Evolutionary conservation across 2,888 invertebrate species (phyloP).

Genomic region (Syrista parreyssii): DNA sequence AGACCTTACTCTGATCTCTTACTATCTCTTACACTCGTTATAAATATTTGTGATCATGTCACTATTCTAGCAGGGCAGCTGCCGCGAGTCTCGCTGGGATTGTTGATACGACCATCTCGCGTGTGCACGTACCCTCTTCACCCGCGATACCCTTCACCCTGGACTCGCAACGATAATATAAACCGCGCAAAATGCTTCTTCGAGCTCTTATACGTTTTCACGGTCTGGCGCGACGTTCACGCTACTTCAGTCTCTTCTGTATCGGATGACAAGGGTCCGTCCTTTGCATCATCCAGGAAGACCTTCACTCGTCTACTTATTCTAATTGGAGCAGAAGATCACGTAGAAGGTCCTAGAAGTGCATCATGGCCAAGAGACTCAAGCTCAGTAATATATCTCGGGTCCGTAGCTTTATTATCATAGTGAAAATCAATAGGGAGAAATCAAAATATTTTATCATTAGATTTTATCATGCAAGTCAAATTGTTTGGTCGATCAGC

Average conservation of each 20-base stretch:
- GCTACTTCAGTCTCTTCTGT: background rate
- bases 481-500: background rate
- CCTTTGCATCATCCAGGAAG: background rate
- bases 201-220: background rate
- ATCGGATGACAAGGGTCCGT: background rate
- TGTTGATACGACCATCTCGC: background rate
- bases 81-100: background rate
- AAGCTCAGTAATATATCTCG: constrained; percentile 52
- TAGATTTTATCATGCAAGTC: background rate
- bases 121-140: background rate
- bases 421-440: background rate
- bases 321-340: background rate
- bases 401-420: constrained; percentile 44
- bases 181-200: background rate
- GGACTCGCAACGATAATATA: background rate
- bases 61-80: background rate
- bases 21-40: background rate
- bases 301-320: background rate
- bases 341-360: constrained; percentile 35
- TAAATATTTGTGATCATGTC: background rate
- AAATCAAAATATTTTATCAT: background rate
- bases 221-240: background rate
- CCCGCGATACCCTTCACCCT: background rate
- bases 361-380: constrained; percentile 58
- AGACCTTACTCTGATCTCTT: background rate